Evolutionary conservation across 64 coral and sea anemone species (phyloP), one percentile per base, ranked within the genome.

Genomic region (Actinia equina): DNA sequence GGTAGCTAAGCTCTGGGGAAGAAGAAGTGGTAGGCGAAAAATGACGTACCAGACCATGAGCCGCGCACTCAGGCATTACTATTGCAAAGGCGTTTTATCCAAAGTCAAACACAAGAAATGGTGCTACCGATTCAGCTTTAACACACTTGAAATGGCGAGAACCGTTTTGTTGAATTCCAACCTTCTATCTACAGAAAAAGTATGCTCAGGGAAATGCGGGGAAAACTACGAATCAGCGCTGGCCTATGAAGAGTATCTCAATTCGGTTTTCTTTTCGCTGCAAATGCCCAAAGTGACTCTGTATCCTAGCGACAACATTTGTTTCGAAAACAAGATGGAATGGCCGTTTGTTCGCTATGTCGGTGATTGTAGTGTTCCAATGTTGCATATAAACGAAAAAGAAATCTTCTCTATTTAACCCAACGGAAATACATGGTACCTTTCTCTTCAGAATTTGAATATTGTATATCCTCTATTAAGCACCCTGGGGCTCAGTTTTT

Each of bases 21-120:
- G 59, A 17, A 89, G 79, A 8, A 89, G 82, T 70, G 79, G 79
- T 16, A 59, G 88, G 81, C 43, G 56, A 30, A 89, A 89, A 49
- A 89, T 89, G 79, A 89, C 88, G 3, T 89, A 83, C 46, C 79
- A 89, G 19, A 83, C 43, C 22, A 82, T 89, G 23, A 82, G 88
- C 77, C 77, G 88, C 26, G 88, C 88, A 25, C 59, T 89, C 3
- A 79, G 88, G 45, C 82, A 89, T 51, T 89, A 89, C 60, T 89
- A 89, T 59, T 63, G 41, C n/a, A 89, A 89, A 49, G 51, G 65
- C 1, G 49, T 83, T 19, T 27, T 89, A 26, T 67, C 60, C 43
- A 89, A 89, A 82, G 51, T 89, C 46, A 59, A 63, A 11, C 77
- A 81, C 43, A 59, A 64, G 19, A 89, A 89, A 19, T 89, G 44